Conservation (phyloP, 1,140 invertebrate species). For the Zaprionus capensis region DNA sequence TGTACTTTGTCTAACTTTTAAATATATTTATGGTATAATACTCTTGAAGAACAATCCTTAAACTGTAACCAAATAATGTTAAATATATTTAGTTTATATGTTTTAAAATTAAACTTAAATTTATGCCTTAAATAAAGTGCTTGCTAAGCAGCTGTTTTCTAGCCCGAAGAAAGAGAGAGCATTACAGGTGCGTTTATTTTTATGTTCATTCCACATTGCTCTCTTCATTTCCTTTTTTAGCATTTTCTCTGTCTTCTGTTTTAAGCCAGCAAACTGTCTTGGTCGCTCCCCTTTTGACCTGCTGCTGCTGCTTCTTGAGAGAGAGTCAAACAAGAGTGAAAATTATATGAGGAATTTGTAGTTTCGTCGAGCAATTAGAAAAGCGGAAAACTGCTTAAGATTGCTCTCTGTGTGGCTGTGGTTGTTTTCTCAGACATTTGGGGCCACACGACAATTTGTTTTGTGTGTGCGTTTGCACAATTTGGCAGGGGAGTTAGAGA, state of each 20-base stretch:
- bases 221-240: background rate
- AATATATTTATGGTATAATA: no score
- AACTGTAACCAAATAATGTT: background rate
- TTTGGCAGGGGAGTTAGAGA: conserved; percentile 16
- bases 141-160: background rate
- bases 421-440: conserved; percentile 25
- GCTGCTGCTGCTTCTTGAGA: background rate
- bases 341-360: conserved; percentile 56
- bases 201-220: background rate
- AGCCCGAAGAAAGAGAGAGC: background rate
- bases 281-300: conserved; percentile 6
- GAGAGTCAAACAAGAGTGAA: conserved; percentile 26
- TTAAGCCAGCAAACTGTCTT: conserved; percentile 38
- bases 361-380: conserved; percentile 65
- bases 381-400: conserved; percentile 58
- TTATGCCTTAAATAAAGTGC: background rate
- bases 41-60: background rate
- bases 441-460: conserved; percentile 72
- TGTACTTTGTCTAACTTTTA: no score
- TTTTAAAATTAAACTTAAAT: background rate
- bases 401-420: conserved; percentile 17
- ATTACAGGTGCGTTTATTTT: conserved; percentile 14
- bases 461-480: conserved; percentile 71
- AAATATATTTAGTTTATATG: background rate
- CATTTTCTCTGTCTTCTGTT: conserved; percentile 35